A percentile compares a stretch with the other conserved stretches of the same genome.
These are phyloP conservation scores for Troides helena DNA, from an alignment of 2,888 invertebrate genomes.

Conservation along the genomic window DNA sequence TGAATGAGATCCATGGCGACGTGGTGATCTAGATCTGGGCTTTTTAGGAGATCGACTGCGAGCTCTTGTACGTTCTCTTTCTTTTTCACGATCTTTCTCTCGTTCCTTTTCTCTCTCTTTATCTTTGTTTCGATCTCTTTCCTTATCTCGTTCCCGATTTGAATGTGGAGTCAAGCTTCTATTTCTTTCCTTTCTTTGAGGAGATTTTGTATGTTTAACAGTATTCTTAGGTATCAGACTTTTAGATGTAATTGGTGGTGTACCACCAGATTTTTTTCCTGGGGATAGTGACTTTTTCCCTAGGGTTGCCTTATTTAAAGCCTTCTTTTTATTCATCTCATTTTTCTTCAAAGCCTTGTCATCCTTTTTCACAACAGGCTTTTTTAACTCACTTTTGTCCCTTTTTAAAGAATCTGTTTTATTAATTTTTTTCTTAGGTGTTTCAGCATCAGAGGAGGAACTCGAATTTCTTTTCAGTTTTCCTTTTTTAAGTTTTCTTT, in stretches of 20 bases:
- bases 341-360: slow-evolving; percentile 65
- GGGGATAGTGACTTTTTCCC: slow-evolving; percentile 76
- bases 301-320: slow-evolving; percentile 56
- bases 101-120: slow-evolving; percentile 70
- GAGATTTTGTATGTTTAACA: slow-evolving; percentile 71
- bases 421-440: slow-evolving; percentile 77
- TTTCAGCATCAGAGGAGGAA: slow-evolving; percentile 83
- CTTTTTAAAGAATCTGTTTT: slow-evolving; percentile 65
- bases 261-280: slow-evolving; percentile 74
- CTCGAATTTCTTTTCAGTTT: slow-evolving; percentile 81
- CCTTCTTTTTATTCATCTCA: slow-evolving; percentile 62
- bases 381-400: slow-evolving; percentile 72
- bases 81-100: slow-evolving; percentile 70
- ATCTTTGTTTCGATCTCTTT: slow-evolving; percentile 67
- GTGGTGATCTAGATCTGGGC: slow-evolving; percentile 69
- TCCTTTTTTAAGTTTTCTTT: slow-evolving; percentile 75
- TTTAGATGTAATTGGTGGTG: slow-evolving; percentile 73
- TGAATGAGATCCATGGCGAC: slow-evolving; percentile 58
- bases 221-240: slow-evolving; percentile 61
- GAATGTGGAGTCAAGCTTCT: slow-evolving; percentile 66
- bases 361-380: slow-evolving; percentile 66
- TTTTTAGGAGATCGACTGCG: slow-evolving; percentile 75
- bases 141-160: slow-evolving; percentile 72
- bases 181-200: slow-evolving; percentile 67
- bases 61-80: slow-evolving; percentile 73